Evolutionary conservation across 2,113 vertebrate genomes (phyloP), one percentile per base, ranked within the genome.

Genomic region (Python bivittatus): DNA sequence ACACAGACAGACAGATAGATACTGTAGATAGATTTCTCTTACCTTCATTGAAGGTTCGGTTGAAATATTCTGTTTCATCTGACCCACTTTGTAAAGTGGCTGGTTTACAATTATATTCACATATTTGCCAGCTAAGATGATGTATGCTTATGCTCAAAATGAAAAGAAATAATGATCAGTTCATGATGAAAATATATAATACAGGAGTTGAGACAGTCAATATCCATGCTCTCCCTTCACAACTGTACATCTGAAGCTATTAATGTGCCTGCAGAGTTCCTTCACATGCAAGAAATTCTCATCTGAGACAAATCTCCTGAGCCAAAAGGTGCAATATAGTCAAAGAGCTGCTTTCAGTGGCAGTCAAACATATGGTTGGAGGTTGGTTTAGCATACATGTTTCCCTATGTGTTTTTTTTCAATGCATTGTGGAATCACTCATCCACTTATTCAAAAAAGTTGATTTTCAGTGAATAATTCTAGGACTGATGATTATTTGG

Each of bases 1-100:
- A n/a, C n/a, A n/a, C n/a, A n/a, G n/a, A n/a, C n/a, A 48, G 48
- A 48, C 7, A 48, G 48, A 48, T 48, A 48, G 48, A 48, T 48
- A n/a, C n/a, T n/a, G n/a, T n/a, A n/a, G 48, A 48, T 48, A 48
- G 48, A 48, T 48, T 48, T 1, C 88, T 48, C 88, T 94, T 96
- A 96, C 95, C 95, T 96, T 96, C 95, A 94, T 1, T 97, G 79
- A 97, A 94, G n/a, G 92, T 94, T 94, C 88, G 87, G 84, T 96
- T 96, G 88, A 64, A 96, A 91, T 95, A 91, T 90, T 83, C 93
- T 61, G 86, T 84, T 91, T 48, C 64, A 93, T 94, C 90, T 90
- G 93, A 60, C 90, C 64, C 15, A 44, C 89, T 92, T 92, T 96
- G 94, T 3, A 88, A 79, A 56, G 90, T 56, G n/a, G 60, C 92